Percentiles rank a stretch among this genome's conserved stretches.
These are phyloP conservation scores for Pangasius larnaudii DNA, from an alignment of 2,797 vertebrate genomes.

Conservation along the genomic window DNA sequence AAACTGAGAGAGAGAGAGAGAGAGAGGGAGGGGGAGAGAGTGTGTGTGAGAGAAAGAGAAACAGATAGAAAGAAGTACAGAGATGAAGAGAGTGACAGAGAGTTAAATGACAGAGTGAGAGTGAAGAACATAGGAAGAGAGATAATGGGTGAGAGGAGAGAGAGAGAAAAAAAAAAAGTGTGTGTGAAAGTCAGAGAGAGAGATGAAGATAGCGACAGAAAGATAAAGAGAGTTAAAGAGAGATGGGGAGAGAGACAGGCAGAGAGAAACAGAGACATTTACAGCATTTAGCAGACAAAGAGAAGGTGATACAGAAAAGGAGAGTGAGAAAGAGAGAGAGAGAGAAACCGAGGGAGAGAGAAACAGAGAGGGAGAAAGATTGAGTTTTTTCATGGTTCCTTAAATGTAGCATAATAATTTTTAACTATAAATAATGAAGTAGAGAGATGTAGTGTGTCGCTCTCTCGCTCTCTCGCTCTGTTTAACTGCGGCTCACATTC, in stretches of 20 bases:
- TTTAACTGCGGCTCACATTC: neutral
- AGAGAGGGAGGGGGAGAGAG: neutral
- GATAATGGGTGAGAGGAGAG: too few relatives aligned
- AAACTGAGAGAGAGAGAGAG: constrained; percentile 73
- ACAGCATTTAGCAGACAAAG: neutral
- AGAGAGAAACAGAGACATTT: neutral
- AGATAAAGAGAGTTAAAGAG: neutral
- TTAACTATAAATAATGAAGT: neutral
- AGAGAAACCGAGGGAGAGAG: neutral
- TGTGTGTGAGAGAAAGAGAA: neutral
- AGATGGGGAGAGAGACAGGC: neutral
- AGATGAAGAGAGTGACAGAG: neutral
- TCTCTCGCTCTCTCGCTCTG: neutral
- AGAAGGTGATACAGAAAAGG: neutral
- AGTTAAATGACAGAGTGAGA: too few relatives aligned
- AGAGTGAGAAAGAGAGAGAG: neutral
- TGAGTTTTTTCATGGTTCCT: neutral
- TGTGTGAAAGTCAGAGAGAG: too few relatives aligned
- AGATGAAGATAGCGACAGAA: too few relatives aligned
- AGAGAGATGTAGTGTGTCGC: neutral
- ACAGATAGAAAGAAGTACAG: neutral
- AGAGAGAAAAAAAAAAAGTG: too few relatives aligned
- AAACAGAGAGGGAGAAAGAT: neutral
- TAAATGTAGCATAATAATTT: neutral
- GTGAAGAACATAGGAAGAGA: too few relatives aligned